phyloP scores from a whole-genome alignment of 2,113 vertebrate species.

The Istiophorus platypterus region DNA sequence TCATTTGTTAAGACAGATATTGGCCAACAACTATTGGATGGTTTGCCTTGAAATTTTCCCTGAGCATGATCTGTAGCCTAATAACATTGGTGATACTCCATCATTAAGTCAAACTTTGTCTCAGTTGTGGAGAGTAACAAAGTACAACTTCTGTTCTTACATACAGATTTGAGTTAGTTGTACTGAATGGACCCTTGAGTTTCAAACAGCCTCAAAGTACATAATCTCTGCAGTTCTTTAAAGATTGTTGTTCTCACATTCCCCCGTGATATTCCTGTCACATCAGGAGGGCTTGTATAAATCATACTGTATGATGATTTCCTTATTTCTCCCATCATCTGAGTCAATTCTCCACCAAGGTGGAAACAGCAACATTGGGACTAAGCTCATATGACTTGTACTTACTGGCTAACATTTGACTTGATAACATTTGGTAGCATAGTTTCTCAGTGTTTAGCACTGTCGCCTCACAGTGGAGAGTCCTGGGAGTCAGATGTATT shows the following conservation, averaged over 20 bases:
- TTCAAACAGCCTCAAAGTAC: neutral
- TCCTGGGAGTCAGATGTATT: neutral
- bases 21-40: neutral
- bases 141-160: too few species aligned
- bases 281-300: too few species aligned
- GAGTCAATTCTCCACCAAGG: neutral
- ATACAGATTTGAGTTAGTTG: too few species aligned
- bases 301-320: neutral
- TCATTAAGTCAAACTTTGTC: neutral
- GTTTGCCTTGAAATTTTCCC: too few species aligned
- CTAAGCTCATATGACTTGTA: neutral
- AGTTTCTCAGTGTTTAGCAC: neutral
- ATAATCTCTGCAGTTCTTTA: neutral
- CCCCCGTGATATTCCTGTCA: slow-evolving; percentile 5
- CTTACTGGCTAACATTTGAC: neutral
- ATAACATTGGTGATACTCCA: neutral
- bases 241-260: neutral
- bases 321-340: slow-evolving; percentile 11
- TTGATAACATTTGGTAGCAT: neutral
- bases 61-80: too few species aligned
- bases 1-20: neutral
- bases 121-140: neutral
- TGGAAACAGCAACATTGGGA: slow-evolving; percentile 13
- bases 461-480: neutral
- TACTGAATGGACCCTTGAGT: neutral